phyloP scores from a whole-genome alignment of 64 coral and sea anemone genomes.

The Pocillopora verrucosa region DNA sequence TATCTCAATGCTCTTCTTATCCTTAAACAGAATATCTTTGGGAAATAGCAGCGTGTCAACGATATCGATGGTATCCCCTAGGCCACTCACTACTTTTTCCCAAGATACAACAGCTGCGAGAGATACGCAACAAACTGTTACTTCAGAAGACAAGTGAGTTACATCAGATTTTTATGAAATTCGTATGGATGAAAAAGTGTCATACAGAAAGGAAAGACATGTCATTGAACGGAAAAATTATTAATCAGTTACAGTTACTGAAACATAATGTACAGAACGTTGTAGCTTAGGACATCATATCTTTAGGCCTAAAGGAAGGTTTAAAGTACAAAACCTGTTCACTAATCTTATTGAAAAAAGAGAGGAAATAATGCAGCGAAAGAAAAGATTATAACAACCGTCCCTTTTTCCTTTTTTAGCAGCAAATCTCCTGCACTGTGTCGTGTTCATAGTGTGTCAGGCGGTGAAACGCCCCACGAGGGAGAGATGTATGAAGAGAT shows the following conservation, averaged over 20 bases:
- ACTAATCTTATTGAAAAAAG: too few relatives aligned
- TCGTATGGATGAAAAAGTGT: not conserved
- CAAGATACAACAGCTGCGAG: not conserved
- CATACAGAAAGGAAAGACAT: too few relatives aligned
- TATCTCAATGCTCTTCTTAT: not conserved
- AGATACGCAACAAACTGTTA: not conserved
- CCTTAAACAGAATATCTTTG: not conserved
- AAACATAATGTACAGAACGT: too few relatives aligned
- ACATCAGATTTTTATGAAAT: not conserved
- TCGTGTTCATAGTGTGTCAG: slow-evolving; percentile 32
- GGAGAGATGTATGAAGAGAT: slow-evolving; percentile 39
- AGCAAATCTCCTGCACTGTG: not conserved
- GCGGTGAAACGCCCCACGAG: slow-evolving; percentile 37
- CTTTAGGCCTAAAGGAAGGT: too few relatives aligned
- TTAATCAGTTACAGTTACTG: too few relatives aligned
- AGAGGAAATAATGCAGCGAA: too few relatives aligned
- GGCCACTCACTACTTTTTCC: not conserved
- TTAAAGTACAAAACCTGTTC: too few relatives aligned
- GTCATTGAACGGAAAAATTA: too few relatives aligned
- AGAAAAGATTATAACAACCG: not conserved
- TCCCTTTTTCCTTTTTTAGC: not conserved
- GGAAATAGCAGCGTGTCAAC: slow-evolving; percentile 11
- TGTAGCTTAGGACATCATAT: too few relatives aligned
- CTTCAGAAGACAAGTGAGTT: slow-evolving; percentile 2
- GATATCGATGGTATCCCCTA: not conserved